phyloP scores from a whole-genome alignment of 2,888 invertebrate species.

The Melinopterus prodromus region DNA sequence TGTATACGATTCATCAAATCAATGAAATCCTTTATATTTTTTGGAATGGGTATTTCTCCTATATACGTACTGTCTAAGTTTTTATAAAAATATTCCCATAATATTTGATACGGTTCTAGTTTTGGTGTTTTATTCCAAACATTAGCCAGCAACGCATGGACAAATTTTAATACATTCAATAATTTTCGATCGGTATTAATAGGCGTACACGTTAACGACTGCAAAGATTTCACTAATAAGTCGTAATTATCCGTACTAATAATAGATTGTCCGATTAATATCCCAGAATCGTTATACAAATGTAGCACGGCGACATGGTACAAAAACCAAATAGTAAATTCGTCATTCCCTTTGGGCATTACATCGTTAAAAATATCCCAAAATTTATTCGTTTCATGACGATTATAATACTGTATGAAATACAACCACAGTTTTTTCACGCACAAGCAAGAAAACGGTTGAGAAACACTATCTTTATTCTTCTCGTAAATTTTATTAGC shows the following conservation, averaged over 20 bases:
- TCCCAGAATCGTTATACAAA: constrained; percentile 35
- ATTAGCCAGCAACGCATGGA: constrained; percentile 50
- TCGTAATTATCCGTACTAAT: constrained; percentile 46
- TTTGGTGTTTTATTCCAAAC: constrained; percentile 53
- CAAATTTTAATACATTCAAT: constrained; percentile 46
- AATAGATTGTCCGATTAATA: constrained; percentile 33
- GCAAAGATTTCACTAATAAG: constrained; percentile 50
- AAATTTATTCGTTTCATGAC: constrained; percentile 43
- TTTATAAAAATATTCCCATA: constrained; percentile 59
- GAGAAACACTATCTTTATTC: constrained; percentile 30
- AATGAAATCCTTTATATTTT: constrained; percentile 45
- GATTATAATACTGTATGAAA: constrained; percentile 45
- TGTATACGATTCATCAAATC: constrained; percentile 41
- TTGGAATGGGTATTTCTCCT: constrained; percentile 28
- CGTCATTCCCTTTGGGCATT: constrained; percentile 47
- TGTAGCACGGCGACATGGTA: constrained; percentile 49
- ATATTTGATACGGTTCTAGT: constrained; percentile 53
- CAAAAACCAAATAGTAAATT: constrained; percentile 51
- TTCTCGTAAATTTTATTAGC: constrained; percentile 46
- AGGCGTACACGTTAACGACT: constrained; percentile 43
- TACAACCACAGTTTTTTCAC: constrained; percentile 51
- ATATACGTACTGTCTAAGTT: constrained; percentile 40
- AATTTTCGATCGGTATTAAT: constrained; percentile 43
- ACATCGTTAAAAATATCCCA: constrained; percentile 53
- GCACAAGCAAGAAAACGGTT: constrained; percentile 51